Evolutionary conservation across 2,797 vertebrate species (phyloP), one percentile per base, ranked within the genome.

Genomic region (Peromyscus attwateri): DNA sequence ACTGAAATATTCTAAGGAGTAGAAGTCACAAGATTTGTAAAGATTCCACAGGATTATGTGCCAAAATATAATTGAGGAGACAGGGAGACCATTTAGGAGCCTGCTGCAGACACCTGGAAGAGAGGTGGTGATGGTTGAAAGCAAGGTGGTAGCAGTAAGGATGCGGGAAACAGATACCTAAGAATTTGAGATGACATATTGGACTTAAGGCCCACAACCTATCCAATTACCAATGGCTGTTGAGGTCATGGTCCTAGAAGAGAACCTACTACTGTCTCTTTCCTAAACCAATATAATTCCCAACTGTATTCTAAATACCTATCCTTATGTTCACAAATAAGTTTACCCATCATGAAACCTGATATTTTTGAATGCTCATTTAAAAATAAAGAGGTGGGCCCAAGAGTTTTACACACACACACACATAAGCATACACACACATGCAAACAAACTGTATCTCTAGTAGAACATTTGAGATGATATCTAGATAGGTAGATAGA

Each of bases 21-120:
- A 90, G 11, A 68, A 84, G 23, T 43, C 92, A 64, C 5, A 82
- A 83, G 37, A 6, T 95, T 90, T 95, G 66, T 68, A 92, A 91
- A 70, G 14, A 34, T 90, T 60, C 23, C 55, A 19, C 14, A 81
- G 49, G 57, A n/a, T 84, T 27, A 52, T 87, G 4, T 71, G n/a
- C 21, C 17, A 31, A 40, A 80, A 87, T 79, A 60, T 12, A 80
- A n/a, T 94, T 84, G 64, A 73, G 71, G 76, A 70, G 23, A 7
- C 17, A 52, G 17, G 7, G 29, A 82, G 25, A 93, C 8, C 6
- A 37, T 68, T 83, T 89, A 79, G 8, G 37, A 85, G n/a, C 25
- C 43, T 82, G 70, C 4, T 55, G 7, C 29, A 81, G 29, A 75
- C 16, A 93, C 84, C 19, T 77, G 92, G 25, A 49, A n/a, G 60